Evolutionary conservation across 2,113 vertebrate species (phyloP), one percentile per base, ranked within the genome.

Genomic region (Peromyscus californicus): DNA sequence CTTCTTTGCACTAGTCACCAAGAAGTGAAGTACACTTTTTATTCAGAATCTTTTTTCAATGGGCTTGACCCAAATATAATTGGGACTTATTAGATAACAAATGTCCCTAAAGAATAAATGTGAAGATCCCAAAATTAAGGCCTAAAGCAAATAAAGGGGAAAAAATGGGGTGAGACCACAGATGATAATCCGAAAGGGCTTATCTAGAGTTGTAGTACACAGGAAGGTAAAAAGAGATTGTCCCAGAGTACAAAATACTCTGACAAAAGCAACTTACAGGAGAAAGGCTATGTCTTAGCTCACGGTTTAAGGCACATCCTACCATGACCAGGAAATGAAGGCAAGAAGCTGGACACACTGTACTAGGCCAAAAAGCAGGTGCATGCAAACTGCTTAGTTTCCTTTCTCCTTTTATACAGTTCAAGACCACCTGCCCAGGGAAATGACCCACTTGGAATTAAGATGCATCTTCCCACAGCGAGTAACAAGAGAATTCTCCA

Each of bases 31-130:
- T 33, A 15, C 19, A 33, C 76, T 95, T 93, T 7, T 67, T 92
- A 95, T 90, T 86, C 59, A 92, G 65, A 74, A 75, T 87, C 13
- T 57, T 75, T 75, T 91, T 91, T 63, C 72, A 89, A 0, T 70
- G 12, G 91, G 11, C 88, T 89, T 86, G 61, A 12, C 36, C 42
- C 42, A 54, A 74, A 33, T 80, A 39, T 42, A 84, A 84, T 8
- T 84, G 24, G 82, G 39, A 63, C 82, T 63, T 63, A 84, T 39
- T 63, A 61, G 82, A 63, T 84, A 63, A n/a, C n/a, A 42, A 42
- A 59, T 83, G 33, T 59, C 79, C 21, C 79, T 59, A n/a, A 83
- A 36, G 36, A 90, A 48, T 78, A 90, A 89, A 79, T 85, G 19
- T 70, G 22, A 85, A 65, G 31, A 39, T 29, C 1, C 31, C 36